Evolutionary conservation across 2,113 vertebrate species (phyloP).

Genomic region (Corvus hawaiiensis): DNA sequence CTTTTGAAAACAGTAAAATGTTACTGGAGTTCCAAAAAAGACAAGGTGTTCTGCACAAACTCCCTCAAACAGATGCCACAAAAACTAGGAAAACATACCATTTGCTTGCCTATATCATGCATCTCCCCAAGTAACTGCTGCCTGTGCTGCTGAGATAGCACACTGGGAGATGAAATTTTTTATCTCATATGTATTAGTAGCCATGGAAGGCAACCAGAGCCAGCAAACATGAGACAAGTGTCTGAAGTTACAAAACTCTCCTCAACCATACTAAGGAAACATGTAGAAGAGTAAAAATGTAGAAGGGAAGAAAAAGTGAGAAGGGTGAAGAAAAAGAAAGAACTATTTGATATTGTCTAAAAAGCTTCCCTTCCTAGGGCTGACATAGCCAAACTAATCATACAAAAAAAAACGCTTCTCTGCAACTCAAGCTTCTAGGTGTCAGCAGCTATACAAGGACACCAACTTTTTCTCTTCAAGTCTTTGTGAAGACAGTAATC

Average conservation of each 20-base stretch:
- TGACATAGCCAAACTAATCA: neutral
- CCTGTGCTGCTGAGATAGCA: neutral
- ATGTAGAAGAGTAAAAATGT: neutral
- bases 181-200: neutral
- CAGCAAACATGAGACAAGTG: neutral
- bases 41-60: neutral
- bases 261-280: neutral
- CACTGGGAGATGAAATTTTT: neutral
- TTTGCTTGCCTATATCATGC: neutral
- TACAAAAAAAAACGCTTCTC: neutral
- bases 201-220: neutral
- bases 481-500: neutral
- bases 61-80: neutral
- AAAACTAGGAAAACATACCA: neutral
- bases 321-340: rapidly evolving
- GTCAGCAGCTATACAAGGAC: neutral
- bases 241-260: neutral
- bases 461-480: neutral
- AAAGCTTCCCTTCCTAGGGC: neutral
- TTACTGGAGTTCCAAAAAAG: neutral
- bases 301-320: neutral
- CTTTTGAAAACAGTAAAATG: neutral
- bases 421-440: neutral
- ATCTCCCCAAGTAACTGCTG: neutral
- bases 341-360: neutral